Percentiles rank a stretch among this genome's conserved stretches.
Conservation (phyloP, 2,797 vertebrate genomes). For the Silurus aristotelis region DNA sequence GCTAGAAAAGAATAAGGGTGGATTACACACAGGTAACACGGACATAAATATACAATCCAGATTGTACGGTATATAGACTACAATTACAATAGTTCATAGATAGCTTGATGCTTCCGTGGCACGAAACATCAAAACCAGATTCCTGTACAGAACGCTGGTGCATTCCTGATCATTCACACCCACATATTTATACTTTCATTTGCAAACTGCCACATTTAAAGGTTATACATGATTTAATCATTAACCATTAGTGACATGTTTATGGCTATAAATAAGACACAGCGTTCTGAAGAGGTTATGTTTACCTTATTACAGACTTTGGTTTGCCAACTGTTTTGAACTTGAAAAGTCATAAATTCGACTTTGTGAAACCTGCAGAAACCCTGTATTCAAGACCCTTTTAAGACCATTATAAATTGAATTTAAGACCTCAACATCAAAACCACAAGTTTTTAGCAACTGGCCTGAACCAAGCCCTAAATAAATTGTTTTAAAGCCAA, state of each 20-base stretch:
- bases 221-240: background rate
- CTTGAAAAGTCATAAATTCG: no score
- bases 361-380: no score
- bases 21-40: conserved; percentile 23
- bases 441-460: no score
- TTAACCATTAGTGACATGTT: background rate
- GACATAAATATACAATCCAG: conserved; percentile 6
- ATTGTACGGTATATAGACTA: conserved; percentile 12
- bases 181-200: background rate
- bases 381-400: no score
- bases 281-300: background rate
- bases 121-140: conserved; percentile 28
- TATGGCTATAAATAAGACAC: background rate
- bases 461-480: no score
- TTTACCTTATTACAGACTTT: background rate
- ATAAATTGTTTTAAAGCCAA: no score
- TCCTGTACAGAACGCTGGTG: conserved; percentile 25
- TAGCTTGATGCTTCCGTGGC: conserved; percentile 17
- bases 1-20: conserved; percentile 27
- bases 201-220: background rate
- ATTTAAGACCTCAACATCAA: no score
- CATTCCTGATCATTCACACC: background rate
- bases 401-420: no score
- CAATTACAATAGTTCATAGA: conserved; percentile 41
- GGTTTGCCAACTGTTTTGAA: no score